phyloP scores from a whole-genome alignment of 1,140 invertebrate species.

The Hyphantria cunea region DNA sequence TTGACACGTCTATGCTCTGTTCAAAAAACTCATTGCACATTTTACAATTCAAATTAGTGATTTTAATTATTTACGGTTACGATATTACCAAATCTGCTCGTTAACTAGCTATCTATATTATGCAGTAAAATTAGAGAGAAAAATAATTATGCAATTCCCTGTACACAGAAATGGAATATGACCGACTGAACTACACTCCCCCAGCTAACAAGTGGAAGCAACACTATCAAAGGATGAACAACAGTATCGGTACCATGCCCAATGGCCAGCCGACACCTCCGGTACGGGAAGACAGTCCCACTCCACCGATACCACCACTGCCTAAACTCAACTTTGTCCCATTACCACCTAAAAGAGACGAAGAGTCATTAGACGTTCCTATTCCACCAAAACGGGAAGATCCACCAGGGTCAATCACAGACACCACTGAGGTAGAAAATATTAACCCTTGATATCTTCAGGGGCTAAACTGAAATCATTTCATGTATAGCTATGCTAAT shows the following conservation, averaged over 20 bases:
- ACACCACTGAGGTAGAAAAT: conserved; percentile 1
- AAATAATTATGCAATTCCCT: too few species aligned
- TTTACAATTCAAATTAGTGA: too few species aligned
- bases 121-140: too few species aligned
- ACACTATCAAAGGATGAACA: conserved; percentile 91
- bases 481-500: neutral
- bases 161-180: conserved; percentile 90
- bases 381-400: conserved; percentile 11
- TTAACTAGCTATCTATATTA: too few species aligned
- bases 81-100: too few species aligned
- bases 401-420: neutral
- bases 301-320: conserved; percentile 60
- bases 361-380: conserved; percentile 6
- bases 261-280: conserved; percentile 13
- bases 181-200: conserved; percentile 92
- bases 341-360: conserved; percentile 24
- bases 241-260: conserved; percentile 71
- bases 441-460: conserved; percentile 7
- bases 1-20: too few species aligned
- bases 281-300: conserved; percentile 22
- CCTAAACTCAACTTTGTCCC: conserved; percentile 50
- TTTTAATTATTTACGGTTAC: too few species aligned
- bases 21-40: too few species aligned
- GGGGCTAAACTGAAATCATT: conserved; percentile 10
- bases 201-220: conserved; percentile 90